Percentiles rank a stretch among this genome's conserved stretches.
These are phyloP conservation scores for Phasianus colchicus DNA, from an alignment of 2,113 vertebrate genomes.

Conservation along the genomic window DNA sequence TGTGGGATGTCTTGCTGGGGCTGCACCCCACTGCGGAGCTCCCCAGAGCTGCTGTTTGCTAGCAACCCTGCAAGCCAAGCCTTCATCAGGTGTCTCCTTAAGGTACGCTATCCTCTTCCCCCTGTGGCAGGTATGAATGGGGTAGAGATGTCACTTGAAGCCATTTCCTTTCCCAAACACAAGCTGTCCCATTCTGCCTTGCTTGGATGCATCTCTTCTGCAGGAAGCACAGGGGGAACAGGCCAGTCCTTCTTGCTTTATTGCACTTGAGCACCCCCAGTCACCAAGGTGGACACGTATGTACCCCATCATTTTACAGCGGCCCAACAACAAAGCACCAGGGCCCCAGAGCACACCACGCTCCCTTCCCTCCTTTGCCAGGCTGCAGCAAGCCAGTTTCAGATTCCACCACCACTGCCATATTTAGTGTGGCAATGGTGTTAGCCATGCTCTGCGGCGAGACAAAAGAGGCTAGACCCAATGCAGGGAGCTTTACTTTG, in stretches of 20 bases:
- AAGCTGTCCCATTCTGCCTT: rapidly evolving
- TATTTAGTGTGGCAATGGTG: too few species aligned
- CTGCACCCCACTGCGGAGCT: background rate
- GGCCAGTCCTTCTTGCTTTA: slow-evolving; percentile 48
- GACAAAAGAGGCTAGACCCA: background rate
- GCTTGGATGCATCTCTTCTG: background rate
- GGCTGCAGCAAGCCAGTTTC: rapidly evolving
- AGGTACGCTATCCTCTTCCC: background rate
- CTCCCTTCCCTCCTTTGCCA: background rate
- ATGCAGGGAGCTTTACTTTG: background rate
- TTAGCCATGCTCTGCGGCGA: background rate
- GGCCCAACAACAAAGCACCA: background rate
- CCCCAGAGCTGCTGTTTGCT: rapidly evolving
- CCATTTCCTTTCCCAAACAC: background rate
- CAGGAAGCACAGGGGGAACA: background rate
- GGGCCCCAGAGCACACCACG: rapidly evolving
- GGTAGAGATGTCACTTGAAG: background rate
- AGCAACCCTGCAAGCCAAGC: background rate
- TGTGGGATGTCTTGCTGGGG: background rate
- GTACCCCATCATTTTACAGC: background rate
- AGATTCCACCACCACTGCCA: too few species aligned
- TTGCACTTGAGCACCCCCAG: slow-evolving; percentile 33
- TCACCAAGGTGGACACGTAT: rapidly evolving
- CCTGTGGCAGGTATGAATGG: rapidly evolving
- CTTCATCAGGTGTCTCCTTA: rapidly evolving